These are phyloP conservation scores for Cricetomys ansorgei DNA, from an alignment of 2,113 vertebrate genomes.

Conservation along the genomic window DNA sequence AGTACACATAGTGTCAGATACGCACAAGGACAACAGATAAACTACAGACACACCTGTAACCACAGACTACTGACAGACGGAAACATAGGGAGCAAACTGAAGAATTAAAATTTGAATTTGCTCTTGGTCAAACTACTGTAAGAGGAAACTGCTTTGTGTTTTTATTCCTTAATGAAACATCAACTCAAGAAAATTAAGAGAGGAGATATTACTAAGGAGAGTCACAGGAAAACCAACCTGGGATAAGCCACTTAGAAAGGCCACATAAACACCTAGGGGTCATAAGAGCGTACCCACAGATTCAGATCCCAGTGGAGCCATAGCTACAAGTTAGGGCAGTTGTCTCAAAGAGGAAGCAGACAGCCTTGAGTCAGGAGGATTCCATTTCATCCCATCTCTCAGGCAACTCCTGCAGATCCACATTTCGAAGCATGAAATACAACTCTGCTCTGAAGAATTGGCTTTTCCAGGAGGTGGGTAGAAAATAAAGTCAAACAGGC, in stretches of 20 bases:
- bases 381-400: not conserved
- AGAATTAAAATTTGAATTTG: not conserved
- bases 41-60: not conserved
- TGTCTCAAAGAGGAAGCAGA: not conserved
- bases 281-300: not conserved
- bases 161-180: not conserved
- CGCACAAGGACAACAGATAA: not conserved
- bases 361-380: fast-evolving
- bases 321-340: not conserved
- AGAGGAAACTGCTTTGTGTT: not conserved
- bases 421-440: not conserved
- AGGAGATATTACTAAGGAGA: not conserved
- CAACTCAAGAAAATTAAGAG: not conserved
- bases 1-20: not conserved
- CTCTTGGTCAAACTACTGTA: not conserved
- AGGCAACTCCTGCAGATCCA: not conserved
- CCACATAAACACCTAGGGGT: fast-evolving
- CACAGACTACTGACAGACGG: not conserved
- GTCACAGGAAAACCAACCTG: not conserved
- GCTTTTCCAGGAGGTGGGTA: fast-evolving
- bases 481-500: not conserved
- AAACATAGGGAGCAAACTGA: no score
- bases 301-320: not conserved
- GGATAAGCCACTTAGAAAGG: not conserved
- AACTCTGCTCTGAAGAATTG: not conserved